These are phyloP conservation scores for Rhogogaster chlorosoma DNA, from an alignment of 2,888 invertebrate genomes.

Conservation along the genomic window DNA sequence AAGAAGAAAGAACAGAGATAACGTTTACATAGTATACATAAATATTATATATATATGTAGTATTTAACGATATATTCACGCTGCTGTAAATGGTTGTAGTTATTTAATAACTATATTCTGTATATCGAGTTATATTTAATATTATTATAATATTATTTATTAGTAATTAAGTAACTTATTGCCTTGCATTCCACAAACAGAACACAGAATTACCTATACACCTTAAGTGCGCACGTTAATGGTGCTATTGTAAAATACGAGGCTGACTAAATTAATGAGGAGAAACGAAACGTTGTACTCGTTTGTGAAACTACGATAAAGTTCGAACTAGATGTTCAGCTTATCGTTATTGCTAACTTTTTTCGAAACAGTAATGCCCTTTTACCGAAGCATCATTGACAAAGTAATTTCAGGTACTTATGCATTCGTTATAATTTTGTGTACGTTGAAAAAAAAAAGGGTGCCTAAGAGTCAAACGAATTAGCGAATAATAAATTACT, in stretches of 20 bases:
- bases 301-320: background rate
- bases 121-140: slow-evolving; percentile 71
- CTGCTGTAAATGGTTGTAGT: slow-evolving; percentile 74
- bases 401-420: slow-evolving; percentile 66
- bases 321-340: background rate
- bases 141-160: slow-evolving; percentile 70
- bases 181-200: slow-evolving; percentile 74
- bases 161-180: slow-evolving; percentile 75
- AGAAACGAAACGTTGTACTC: background rate
- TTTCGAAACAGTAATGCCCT: slow-evolving; percentile 6
- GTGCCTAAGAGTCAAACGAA: slow-evolving; percentile 24
- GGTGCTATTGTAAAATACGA: slow-evolving; percentile 51
- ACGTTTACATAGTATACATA: slow-evolving; percentile 59
- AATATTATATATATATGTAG: slow-evolving; percentile 58
- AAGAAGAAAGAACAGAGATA: slow-evolving; percentile 57
- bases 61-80: slow-evolving; percentile 69
- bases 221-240: slow-evolving; percentile 52
- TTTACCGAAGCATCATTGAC: slow-evolving; percentile 62
- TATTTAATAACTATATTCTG: slow-evolving; percentile 73
- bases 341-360: background rate
- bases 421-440: slow-evolving; percentile 72
- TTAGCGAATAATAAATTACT: background rate
- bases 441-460: slow-evolving; percentile 33
- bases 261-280: slow-evolving; percentile 32
- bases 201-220: slow-evolving; percentile 41